Evolutionary conservation across 2,888 invertebrate species (phyloP).

Genomic region (Xestobium rufovillosum): DNA sequence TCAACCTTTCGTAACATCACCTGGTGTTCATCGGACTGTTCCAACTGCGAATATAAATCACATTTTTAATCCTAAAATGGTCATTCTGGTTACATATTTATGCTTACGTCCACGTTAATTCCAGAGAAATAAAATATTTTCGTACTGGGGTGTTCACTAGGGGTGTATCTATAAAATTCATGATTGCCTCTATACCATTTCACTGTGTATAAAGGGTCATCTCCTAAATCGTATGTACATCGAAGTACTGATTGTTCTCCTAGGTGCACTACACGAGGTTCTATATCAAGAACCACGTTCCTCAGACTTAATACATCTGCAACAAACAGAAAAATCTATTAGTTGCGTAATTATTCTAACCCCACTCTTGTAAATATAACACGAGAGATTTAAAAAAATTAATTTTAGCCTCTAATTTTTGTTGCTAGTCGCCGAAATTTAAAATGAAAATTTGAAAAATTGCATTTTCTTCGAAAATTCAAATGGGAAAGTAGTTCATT

Average conservation of each 20-base stretch:
- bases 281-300: constrained; percentile 62
- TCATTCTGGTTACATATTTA: too few species aligned
- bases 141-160: constrained; percentile 62
- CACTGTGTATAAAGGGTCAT: constrained; percentile 69
- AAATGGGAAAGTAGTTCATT: too few species aligned
- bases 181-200: constrained; percentile 80
- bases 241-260: constrained; percentile 63
- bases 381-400: too few species aligned
- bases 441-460: too few species aligned
- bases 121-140: constrained; percentile 68
- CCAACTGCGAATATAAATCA: constrained; percentile 50
- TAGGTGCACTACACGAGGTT: constrained; percentile 61
- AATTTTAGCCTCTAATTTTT: too few species aligned
- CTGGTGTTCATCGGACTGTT: constrained; percentile 66
- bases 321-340: constrained; percentile 26
- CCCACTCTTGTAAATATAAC: too few species aligned
- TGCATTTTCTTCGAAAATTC: too few species aligned
- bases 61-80: too few species aligned
- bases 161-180: constrained; percentile 79
- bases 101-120: constrained; percentile 75
- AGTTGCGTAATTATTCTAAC: too few species aligned
- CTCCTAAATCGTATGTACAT: constrained; percentile 70
- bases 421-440: too few species aligned
- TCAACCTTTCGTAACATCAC: constrained; percentile 64
- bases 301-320: constrained; percentile 59